Base-by-base conservation (phyloP, 2,797 vertebrate genomes). In the Ptychadena robeensis region DNA sequence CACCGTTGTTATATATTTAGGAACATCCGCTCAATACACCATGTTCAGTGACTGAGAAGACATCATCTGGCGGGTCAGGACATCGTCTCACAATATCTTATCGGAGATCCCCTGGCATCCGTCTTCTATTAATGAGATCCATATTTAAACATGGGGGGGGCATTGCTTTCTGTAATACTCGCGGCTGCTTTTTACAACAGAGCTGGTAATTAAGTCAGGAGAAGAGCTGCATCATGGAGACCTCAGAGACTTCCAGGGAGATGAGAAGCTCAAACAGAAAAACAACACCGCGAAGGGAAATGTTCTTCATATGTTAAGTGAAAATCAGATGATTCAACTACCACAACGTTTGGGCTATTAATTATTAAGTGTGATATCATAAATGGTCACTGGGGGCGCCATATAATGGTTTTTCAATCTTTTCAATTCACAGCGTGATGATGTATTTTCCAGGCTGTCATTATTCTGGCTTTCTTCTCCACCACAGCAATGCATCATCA, bases 91-190 rank as follows among this genome's bases (percentile, higher is more conserved):
- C 61, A 65, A 53, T 27, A 35, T 64, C n/a, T 18, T 22, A 30
- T n/a, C 30, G 8, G 25, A 35, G 59, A 65, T 32, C 35, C 30
- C n/a, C 59, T 65, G 8, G 27, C 7, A 14, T 66, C 22, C 28
- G 22, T 2, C 69, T 64, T 53, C 12, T 66, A 73, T 73, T 81
- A 81, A 81, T 73, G 70, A 73, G 79, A 81, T 81, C 79, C 38
- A 34, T 72, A 73, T 81, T 81, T 61, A 53, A 73, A 65, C 9
- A 1, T 81, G 37, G 30, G 31, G 18, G 12, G n/a, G 30, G 69
- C 65, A 37, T 40, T 9, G 9, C 25, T 34, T 25, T 30, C 34
- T 38, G 18, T 35, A 48, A n/a, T 31, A 3, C 38, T 73, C 59
- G 73, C 79, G 66, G 6, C 9, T 73, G 0, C 37, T 18, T 53